Conservation (phyloP, 1,140 invertebrate genomes). For the Drosophila pruinosa region DNA sequence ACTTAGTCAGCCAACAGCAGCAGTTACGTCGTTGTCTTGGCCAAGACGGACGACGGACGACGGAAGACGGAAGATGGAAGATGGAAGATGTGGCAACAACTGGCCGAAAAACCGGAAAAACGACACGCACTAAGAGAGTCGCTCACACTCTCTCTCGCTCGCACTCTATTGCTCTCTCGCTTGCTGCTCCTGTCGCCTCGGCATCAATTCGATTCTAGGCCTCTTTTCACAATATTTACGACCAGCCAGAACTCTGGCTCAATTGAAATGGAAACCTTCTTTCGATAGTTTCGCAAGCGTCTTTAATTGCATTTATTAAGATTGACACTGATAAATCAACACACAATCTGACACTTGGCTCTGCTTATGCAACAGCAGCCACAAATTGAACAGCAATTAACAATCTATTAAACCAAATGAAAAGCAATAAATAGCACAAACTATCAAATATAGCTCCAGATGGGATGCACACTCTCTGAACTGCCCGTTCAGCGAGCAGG, state of each 20-base stretch:
- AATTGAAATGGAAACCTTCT: constrained; percentile 72
- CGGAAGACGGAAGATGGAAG: constrained; percentile 66
- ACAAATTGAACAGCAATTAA: constrained; percentile 72
- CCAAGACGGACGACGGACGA: constrained; percentile 61
- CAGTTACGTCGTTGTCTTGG: constrained; percentile 41
- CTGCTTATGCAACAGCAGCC: constrained; percentile 47
- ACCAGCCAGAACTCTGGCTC: constrained; percentile 27
- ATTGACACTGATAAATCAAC: constrained; percentile 70
- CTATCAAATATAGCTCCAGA: background rate
- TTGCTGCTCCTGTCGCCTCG: background rate
- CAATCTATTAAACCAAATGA: constrained; percentile 68
- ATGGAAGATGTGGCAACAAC: constrained; percentile 48
- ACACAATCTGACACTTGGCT: constrained; percentile 30
- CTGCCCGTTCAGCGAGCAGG: constrained; percentile 28
- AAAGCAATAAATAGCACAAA: no score
- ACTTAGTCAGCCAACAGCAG: constrained; percentile 62
- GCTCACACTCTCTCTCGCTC: constrained; percentile 3
- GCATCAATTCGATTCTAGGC: constrained; percentile 28
- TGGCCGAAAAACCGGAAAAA: constrained; percentile 75
- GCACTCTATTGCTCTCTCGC: background rate
- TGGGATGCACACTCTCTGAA: background rate
- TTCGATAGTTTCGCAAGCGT: constrained; percentile 42
- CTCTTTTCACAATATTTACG: constrained; percentile 43
- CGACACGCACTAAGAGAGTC: constrained; percentile 55
- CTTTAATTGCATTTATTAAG: constrained; percentile 77